Evolutionary conservation across 2,113 vertebrate species (phyloP).

Genomic region (Typhlomys cinereus): DNA sequence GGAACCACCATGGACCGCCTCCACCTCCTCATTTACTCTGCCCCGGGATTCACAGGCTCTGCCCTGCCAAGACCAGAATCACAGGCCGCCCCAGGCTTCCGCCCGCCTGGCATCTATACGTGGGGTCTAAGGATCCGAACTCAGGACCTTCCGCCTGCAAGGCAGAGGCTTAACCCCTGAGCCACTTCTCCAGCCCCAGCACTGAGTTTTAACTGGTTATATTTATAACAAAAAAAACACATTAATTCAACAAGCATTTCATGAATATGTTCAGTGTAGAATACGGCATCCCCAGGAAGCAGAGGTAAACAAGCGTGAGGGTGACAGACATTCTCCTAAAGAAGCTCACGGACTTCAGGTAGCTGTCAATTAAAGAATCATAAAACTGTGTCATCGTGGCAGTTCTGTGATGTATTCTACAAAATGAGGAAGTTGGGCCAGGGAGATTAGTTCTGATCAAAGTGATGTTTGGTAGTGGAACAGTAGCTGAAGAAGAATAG

Average conservation of each 20-base stretch:
- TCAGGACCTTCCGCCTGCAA: too few relatives aligned
- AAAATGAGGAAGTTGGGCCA: not conserved
- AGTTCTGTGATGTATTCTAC: not conserved
- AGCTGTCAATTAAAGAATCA: not conserved
- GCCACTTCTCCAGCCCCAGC: too few relatives aligned
- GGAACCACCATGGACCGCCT: too few relatives aligned
- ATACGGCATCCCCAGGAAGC: not conserved
- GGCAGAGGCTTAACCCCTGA: too few relatives aligned
- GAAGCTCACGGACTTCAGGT: not conserved
- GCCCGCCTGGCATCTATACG: too few relatives aligned
- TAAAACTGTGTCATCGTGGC: not conserved
- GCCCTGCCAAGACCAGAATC: too few relatives aligned
- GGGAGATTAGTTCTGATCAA: not conserved
- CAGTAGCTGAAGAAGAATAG: not conserved
- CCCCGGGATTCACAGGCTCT: too few relatives aligned
- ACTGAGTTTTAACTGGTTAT: slow-evolving; percentile 47
- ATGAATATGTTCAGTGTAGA: not conserved
- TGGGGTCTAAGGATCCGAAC: too few relatives aligned
- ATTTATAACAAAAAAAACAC: slow-evolving; percentile 20
- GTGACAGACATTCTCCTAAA: not conserved
- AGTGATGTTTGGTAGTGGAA: not conserved
- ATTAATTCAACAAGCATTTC: slow-evolving; percentile 37
- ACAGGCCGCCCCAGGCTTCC: too few relatives aligned
- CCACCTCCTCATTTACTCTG: too few relatives aligned
- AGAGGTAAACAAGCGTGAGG: not conserved